These are phyloP conservation scores for Sinonovacula constricta DNA, from an alignment of 1,140 invertebrate species.

Conservation along the genomic window DNA sequence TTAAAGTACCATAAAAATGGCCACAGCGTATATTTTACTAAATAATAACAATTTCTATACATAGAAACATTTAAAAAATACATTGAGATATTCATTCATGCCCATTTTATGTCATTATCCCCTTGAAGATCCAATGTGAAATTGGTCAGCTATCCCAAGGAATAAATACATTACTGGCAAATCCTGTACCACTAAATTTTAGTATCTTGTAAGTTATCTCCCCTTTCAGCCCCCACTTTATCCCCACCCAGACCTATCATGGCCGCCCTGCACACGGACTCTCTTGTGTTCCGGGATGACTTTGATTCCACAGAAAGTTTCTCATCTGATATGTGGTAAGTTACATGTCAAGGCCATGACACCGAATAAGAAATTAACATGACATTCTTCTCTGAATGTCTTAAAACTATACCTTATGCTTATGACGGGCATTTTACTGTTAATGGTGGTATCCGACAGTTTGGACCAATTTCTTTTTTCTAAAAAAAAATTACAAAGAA, in stretches of 20 bases:
- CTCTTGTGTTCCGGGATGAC: constrained; percentile 77
- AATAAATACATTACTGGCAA: not conserved
- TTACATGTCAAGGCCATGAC: too few species aligned
- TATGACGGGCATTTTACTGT: too few species aligned
- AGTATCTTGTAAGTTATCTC: not conserved
- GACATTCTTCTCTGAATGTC: too few species aligned
- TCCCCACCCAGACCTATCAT: constrained; percentile 65
- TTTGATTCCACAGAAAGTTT: constrained; percentile 73
- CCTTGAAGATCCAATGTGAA: not conserved
- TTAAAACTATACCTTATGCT: too few species aligned
- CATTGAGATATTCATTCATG: not conserved
- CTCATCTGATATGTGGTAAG: constrained; percentile 68
- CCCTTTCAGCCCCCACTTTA: constrained; percentile 43
- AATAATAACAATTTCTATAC: too few species aligned
- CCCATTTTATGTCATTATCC: not conserved
- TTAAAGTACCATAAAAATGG: too few species aligned
- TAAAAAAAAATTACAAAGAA: too few species aligned
- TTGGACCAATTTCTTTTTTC: too few species aligned
- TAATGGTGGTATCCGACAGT: too few species aligned
- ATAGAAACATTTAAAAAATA: too few species aligned
- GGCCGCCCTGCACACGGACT: constrained; percentile 69
- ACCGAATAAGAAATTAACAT: too few species aligned
- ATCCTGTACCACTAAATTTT: not conserved
- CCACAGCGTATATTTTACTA: too few species aligned
- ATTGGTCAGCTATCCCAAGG: not conserved